Base-by-base conservation (phyloP, 64 coral and sea anemone genomes). In the Anthopleura sola region DNA sequence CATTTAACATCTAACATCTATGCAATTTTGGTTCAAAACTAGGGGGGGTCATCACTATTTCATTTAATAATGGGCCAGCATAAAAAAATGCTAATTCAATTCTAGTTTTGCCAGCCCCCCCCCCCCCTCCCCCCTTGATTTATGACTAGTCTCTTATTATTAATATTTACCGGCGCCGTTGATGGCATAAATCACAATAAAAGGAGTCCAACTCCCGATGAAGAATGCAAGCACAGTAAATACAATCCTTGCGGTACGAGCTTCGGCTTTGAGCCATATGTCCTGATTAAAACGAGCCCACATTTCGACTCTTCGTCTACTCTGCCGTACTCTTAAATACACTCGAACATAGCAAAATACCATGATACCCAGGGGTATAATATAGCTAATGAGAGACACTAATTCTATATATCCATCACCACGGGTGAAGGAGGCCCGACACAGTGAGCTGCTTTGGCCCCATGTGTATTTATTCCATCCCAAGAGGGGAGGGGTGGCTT, bases 401-500 rank as follows among this genome's bases (percentile, higher is more conserved):
- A 18, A 24, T 23, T 83, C 82, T n/a, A 83, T 83, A 18, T 83
- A 83, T 11, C 82, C 82, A 58, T 83, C 82, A 18, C 47, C 14
- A 5, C 32, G 82, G 2, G 32, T 60, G 50, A 83, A 83, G 49
- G 48, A 56, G 48, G 82, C 82, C 6, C 82, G 48, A 83, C 82
- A 83, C 7, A 83, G 8, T 14, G 82, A 26, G 33, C 82, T 83
- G 55, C 49, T 83, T 54, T 54, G 82, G 6, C 49, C 48, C 44
- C 44, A 83, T 33, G 55, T 54, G 82, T 83, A 83, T 24, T 83
- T 37, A 57, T 83, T 83, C 82, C 82, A 83, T 54, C 82, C 82
- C 15, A 83, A 49, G 46, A 83, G 49, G 49, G 82, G 82, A 53
- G 82, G 82, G 82, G 55, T 54, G 34, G 82, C 48, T 60, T 83